phyloP scores from a whole-genome alignment of 2,888 invertebrate genomes.

The Andrena marginata region DNA sequence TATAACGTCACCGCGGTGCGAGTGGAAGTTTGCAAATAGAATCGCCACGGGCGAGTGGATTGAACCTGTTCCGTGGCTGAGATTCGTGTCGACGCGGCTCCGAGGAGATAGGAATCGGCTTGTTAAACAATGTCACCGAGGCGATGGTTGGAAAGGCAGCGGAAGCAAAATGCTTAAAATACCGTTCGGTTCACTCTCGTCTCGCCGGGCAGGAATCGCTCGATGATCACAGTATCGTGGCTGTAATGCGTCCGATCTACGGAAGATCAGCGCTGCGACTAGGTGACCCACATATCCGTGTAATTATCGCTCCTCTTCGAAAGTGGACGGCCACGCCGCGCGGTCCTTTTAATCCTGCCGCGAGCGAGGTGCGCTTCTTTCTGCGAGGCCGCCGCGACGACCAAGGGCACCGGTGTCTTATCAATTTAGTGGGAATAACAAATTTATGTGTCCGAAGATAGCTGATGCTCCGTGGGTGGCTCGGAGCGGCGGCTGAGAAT shows the following conservation, averaged over 20 bases:
- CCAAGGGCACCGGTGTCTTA: neutral
- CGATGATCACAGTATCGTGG: constrained; percentile 8
- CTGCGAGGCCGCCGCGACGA: neutral
- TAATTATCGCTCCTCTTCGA: constrained; percentile 41
- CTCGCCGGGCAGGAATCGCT: constrained; percentile 25
- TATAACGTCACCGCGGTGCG: neutral
- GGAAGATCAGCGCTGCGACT: neutral
- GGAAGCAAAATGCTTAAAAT: constrained; percentile 49
- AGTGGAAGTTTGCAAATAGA: neutral
- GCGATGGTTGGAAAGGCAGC: constrained; percentile 42
- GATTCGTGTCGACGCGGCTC: no score
- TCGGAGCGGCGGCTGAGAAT: neutral
- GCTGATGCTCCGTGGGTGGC: neutral
- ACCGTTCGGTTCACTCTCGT: constrained; percentile 44
- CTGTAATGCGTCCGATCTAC: neutral
- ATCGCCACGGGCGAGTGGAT: constrained; percentile 7
- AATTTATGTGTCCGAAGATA: neutral
- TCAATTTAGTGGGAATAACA: neutral
- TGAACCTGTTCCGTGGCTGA: neutral
- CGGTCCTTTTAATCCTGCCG: neutral
- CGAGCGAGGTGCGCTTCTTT: neutral
- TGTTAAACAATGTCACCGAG: constrained; percentile 20
- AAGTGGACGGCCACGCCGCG: neutral
- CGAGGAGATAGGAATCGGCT: neutral
- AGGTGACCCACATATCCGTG: constrained; percentile 35